Percentiles rank a stretch among this genome's conserved stretches.
phyloP scores from a whole-genome alignment of 2,888 invertebrate genomes.

The Eugnorisma glareosa region DNA sequence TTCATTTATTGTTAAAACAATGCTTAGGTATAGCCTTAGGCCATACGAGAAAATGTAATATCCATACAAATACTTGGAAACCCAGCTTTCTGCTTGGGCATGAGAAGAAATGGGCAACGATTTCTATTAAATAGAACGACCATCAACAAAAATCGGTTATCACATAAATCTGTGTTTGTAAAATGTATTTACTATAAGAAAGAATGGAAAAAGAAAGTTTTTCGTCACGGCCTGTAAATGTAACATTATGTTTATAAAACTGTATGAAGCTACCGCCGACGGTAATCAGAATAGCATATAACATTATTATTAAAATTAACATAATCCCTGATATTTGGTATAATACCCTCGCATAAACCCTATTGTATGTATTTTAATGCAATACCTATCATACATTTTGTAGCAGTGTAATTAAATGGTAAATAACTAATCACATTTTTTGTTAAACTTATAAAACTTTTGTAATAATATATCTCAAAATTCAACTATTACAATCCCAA shows the following conservation, averaged over 20 bases:
- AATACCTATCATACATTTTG: slow-evolving; percentile 1
- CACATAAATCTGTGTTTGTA: neutral
- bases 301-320: slow-evolving; percentile 48
- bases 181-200: slow-evolving; percentile 23
- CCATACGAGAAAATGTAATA: neutral
- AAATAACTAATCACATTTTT: neutral
- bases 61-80: neutral
- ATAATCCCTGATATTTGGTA: slow-evolving; percentile 58
- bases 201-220: slow-evolving; percentile 62
- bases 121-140: neutral
- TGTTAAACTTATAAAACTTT: neutral
- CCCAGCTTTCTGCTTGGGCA: neutral
- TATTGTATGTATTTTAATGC: slow-evolving; percentile 17
- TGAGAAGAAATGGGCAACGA: neutral
- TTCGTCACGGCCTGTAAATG: slow-evolving; percentile 57
- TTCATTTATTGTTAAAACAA: slow-evolving; percentile 49
- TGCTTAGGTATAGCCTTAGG: neutral
- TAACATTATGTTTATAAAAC: slow-evolving; percentile 55
- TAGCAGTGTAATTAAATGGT: slow-evolving; percentile 3
- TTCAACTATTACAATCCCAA: neutral
- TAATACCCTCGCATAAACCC: slow-evolving; percentile 31
- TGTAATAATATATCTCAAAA: too few species aligned
- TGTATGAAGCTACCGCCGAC: slow-evolving; percentile 44
- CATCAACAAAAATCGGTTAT: neutral
- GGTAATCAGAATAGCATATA: slow-evolving; percentile 39